Evolutionary conservation across 2,888 invertebrate genomes (phyloP), one percentile per base, ranked within the genome.

Genomic region (Lycophotia porphyrea): DNA sequence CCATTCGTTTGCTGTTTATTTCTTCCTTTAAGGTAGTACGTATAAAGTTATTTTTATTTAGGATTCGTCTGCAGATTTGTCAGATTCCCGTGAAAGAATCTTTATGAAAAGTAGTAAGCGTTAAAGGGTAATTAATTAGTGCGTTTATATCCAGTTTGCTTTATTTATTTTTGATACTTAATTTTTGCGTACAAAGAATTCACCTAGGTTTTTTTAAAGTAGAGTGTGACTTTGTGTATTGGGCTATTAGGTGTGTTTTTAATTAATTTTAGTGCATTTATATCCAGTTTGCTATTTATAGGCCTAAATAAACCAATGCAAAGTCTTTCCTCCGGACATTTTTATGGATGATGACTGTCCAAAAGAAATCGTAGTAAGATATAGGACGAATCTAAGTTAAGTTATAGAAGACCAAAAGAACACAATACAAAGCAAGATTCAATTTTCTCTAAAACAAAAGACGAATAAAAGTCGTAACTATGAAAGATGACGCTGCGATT

Each of bases 401-500:
- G 27, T 60, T 60, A 1, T 1, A 69, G 21, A 63, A 63, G 31
- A 64, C 63, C 42, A 66, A 79, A 55, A 74, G 49, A 65, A 60
- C 0, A 31, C 39, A 77, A 61, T n/a, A 78, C 34, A 71, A 81
- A 79, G 63, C 60, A 21, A 52, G 24, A 75, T 72, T 71, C 42
- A 72, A 55, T 60, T 78, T 74, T 70, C 68, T 76, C 27, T 74
- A 70, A 83, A 83, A 84, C 85, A 86, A 85, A 80, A 74, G 70
- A 31, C 13, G 36, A 67, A 80, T 77, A 68, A 80, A 87, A 74
- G 27, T 34, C 66, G 49, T 80, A 75, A 79, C 76, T 78, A 76
- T 85, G 79, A 84, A 79, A 67, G 70, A 88, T 86, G 79, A 84
- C 65, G 11, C n/a, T n/a, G 69, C 55, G 63, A 69, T 84, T 84